phyloP scores from a whole-genome alignment of 2,113 vertebrate species.

The Pygoscelis adeliae region DNA sequence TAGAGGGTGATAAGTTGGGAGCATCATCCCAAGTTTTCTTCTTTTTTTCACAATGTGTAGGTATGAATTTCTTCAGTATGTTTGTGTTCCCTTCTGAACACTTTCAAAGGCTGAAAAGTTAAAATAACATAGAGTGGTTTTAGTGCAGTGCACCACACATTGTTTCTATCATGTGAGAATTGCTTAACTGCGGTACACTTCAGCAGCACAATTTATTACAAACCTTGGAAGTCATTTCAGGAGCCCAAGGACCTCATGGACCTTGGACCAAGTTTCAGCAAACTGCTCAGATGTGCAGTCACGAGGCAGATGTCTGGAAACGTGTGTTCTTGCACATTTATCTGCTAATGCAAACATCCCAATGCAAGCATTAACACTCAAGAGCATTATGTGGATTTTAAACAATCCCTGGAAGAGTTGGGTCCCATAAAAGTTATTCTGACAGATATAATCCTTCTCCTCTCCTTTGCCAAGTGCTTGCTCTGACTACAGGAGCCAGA shows the following conservation, averaged over 20 bases:
- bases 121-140: slow-evolving; percentile 3
- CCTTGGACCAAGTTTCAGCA: slow-evolving; percentile 11
- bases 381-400: slow-evolving; percentile 47
- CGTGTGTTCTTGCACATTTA: slow-evolving; percentile 17
- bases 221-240: slow-evolving; percentile 67
- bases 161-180: slow-evolving; percentile 56
- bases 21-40: not conserved
- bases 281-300: slow-evolving; percentile 7
- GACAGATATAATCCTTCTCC: slow-evolving; percentile 34
- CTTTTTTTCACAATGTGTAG: not conserved
- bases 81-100: not conserved
- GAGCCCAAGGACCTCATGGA: slow-evolving; percentile 70
- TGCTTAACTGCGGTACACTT: slow-evolving; percentile 36
- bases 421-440: slow-evolving; percentile 46
- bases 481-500: not conserved
- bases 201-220: slow-evolving; percentile 57
- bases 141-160: slow-evolving; percentile 20
- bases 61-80: not conserved
- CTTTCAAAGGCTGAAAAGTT: not conserved
- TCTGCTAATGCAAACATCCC: slow-evolving; percentile 21
- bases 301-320: slow-evolving; percentile 37
- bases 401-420: slow-evolving; percentile 56
- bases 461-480: slow-evolving; percentile 28
- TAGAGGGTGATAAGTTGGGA: not conserved
- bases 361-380: slow-evolving; percentile 35